Base-by-base conservation (phyloP, 2,888 invertebrate genomes). In the Cylloceria caligata region DNA sequence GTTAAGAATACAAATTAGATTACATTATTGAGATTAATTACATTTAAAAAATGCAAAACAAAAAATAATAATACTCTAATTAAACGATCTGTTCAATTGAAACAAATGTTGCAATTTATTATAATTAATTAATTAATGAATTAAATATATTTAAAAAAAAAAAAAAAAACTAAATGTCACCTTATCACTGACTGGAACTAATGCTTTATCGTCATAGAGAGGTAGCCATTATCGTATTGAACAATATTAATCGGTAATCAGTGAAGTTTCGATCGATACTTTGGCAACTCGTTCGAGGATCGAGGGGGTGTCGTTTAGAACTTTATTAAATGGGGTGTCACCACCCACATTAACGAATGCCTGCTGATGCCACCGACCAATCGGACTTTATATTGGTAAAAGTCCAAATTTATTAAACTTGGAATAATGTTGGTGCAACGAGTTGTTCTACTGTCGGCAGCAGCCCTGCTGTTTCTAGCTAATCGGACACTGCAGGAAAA, bases 401-500 rank as follows among this genome's bases (percentile, higher is more conserved):
- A 34, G 55, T 80, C 78, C 65, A 73, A 47, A 45, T 68, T 74
- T 36, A 36, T 64, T 36, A 62, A 30, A 42, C n/a, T 30, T 30
- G 47, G 24, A 57, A 82, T 27, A 72, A 85, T 81, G 80, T 64
- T 30, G 72, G 21, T 36, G 67, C 71, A 60, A 62, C 80, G 80
- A 67, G 74, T 47, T 60, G 52, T 60, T 64, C 34, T 85, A 36
- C 52, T 86, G 69, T 68, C 86, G 72, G 74, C 86, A 30, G 77
- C 81, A 13, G 60, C 68, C 11, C 68, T 82, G 16, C 55, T 84
- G 27, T 71, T 87, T 27, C 73, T 87, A 39, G 77, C 83, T 21
- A 73, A 68, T 64, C 75, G 55, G n/a, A 69, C 77, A 2, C 42
- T 81, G 13, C 82, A 83, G 57, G 88, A 86, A 30, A 84, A 69